Base-by-base conservation (phyloP, 2,113 vertebrate species). In the Octodon degus region DNA sequence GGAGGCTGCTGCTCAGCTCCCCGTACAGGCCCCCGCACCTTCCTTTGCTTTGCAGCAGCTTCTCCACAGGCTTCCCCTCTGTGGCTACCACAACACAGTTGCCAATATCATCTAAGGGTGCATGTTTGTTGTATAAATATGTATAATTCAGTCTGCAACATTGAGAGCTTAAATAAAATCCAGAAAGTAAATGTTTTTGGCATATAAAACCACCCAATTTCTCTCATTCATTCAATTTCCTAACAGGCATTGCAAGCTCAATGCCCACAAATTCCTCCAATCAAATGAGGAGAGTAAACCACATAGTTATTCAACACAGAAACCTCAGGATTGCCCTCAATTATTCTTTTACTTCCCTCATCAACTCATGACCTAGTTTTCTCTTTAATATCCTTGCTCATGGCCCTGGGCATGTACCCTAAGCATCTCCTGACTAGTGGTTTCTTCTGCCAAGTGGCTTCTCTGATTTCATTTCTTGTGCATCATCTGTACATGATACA, bases 21-120 rank as follows among this genome's bases (percentile, higher is more conserved):
- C 2, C 10, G 1, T 1, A 16, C 4, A 3, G 6, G 2, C 30
- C 22, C 34, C 16, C 9, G 11, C 6, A 43, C 37, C 58, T 34
- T 50, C 37, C 12, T 81, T 25, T 24, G 13, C 17, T 30, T 89
- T 90, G 83, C 22, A 43, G 72, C 27, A 62, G 53, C 19, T 81
- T 50, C 76, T 76, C 40, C 7, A 0, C 11, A 25, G 9, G 11
- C 70, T 80, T 43, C 68, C 37, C 13, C 4, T 92, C 72, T 4
- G 27, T 7, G 16, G 68, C 58, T 83, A 37, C 16, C 86, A 37
- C 16, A 83, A 63, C 85, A 68, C n/a, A 0, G 25, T 11, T 63
- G 3, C 50, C 50, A 80, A 3, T 3, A 32, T 16, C 30, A 27
- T 47, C 7, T 27, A 65, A 19, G 8, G 13, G 22, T 77, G 13